Conservation (phyloP, 2,113 vertebrate species). For the Excalfactoria chinensis region DNA sequence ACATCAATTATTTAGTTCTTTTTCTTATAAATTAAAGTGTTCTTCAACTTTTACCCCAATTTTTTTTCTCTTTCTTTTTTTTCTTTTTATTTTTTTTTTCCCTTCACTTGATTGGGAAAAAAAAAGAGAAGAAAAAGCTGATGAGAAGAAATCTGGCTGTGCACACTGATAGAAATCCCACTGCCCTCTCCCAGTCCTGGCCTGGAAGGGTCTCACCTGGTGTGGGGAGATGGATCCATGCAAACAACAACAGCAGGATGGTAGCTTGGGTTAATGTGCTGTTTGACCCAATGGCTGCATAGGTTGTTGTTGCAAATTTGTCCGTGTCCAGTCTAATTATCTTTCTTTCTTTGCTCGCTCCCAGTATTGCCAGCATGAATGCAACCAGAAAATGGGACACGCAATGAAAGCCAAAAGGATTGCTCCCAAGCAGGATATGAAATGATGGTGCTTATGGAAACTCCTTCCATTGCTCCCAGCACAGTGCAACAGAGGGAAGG, state of each 20-base stretch:
- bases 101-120: neutral
- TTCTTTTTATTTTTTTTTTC: neutral
- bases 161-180: constrained; percentile 44
- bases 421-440: neutral
- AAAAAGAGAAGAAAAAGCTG: neutral
- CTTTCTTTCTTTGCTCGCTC: neutral
- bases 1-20: constrained; percentile 90
- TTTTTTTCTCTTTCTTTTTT: neutral
- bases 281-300: neutral
- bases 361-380: neutral
- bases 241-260: neutral
- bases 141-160: constrained; percentile 62
- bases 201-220: constrained; percentile 16
- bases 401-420: neutral
- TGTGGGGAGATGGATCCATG: neutral
- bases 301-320: neutral
- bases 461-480: neutral
- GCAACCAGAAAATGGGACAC: neutral
- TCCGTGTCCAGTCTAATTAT: neutral
- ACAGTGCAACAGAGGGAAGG: neutral
- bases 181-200: constrained; percentile 17
- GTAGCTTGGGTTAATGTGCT: neutral
- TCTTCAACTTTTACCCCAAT: constrained; percentile 80
- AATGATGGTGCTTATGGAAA: neutral
- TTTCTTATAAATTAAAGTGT: constrained; percentile 86